Conservation (phyloP, 2,888 invertebrate species). For the Agrotis exclamationis region DNA sequence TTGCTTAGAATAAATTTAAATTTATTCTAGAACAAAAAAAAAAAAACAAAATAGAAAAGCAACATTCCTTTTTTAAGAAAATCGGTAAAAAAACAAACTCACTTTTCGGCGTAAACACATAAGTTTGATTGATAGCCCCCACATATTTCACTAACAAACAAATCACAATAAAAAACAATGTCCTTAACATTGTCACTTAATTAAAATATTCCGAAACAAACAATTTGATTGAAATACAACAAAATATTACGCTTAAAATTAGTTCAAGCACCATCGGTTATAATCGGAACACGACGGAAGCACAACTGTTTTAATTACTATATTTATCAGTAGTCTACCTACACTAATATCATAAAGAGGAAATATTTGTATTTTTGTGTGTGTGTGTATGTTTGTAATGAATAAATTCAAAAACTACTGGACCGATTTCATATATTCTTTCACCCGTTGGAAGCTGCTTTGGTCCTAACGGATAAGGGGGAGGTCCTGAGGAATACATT, state of each 20-base stretch:
- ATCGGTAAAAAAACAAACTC: constrained; percentile 24
- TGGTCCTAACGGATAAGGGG: too few species aligned
- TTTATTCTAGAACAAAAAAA: too few species aligned
- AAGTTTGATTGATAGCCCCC: constrained; percentile 40
- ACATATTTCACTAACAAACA: constrained; percentile 17
- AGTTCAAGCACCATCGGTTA: constrained; percentile 7
- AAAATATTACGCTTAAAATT: constrained; percentile 8
- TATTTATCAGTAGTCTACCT: too few species aligned
- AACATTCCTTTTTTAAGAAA: neutral
- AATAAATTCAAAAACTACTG: too few species aligned
- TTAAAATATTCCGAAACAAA: constrained; percentile 14
- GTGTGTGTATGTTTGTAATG: too few species aligned
- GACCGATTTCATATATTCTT: too few species aligned
- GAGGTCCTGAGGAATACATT: too few species aligned
- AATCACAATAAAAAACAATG: constrained; percentile 23
- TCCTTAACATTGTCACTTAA: constrained; percentile 45
- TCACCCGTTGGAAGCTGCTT: too few species aligned
- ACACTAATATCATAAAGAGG: too few species aligned
- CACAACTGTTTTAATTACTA: constrained; percentile 8
- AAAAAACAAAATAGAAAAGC: neutral
- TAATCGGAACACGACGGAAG: neutral
- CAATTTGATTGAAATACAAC: constrained; percentile 9
- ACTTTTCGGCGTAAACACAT: constrained; percentile 52
- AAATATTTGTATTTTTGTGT: too few species aligned
- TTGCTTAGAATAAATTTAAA: too few species aligned